Evolutionary conservation across 2,888 invertebrate genomes (phyloP).

Genomic region (Prosapia bicincta): DNA sequence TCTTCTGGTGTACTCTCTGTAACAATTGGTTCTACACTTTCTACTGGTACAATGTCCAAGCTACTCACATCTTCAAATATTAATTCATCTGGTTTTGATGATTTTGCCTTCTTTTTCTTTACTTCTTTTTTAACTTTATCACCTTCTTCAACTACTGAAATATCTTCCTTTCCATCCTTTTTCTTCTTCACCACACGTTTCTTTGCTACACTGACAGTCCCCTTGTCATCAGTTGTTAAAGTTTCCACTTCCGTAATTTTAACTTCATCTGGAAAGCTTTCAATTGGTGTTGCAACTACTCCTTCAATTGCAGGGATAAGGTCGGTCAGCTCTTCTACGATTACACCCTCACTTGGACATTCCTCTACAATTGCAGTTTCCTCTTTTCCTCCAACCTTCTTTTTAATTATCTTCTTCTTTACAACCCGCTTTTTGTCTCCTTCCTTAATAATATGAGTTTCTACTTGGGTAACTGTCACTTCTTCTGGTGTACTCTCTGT

Average conservation of each 20-base stretch:
- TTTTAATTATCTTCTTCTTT: conserved; percentile 35
- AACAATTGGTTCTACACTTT: conserved; percentile 48
- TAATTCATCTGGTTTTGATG: not conserved
- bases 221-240: conserved; percentile 31
- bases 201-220: conserved; percentile 28
- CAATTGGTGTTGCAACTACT: conserved; percentile 37
- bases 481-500: conserved; percentile 40
- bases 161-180: conserved; percentile 35
- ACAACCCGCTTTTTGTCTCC: conserved; percentile 29
- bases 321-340: conserved; percentile 27
- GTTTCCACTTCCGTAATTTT: conserved; percentile 44
- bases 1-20: conserved; percentile 47
- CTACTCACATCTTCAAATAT: conserved; percentile 21
- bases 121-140: conserved; percentile 47
- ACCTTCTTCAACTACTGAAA: conserved; percentile 31
- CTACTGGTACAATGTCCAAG: conserved; percentile 33
- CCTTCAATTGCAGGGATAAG: conserved; percentile 42
- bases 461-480: conserved; percentile 14
- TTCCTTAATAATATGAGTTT: conserved; percentile 18
- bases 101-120: conserved; percentile 41
- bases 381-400: conserved; percentile 39
- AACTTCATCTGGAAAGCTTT: conserved; percentile 47
- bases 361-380: conserved; percentile 22
- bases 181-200: conserved; percentile 31
- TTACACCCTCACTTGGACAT: conserved; percentile 42